Percentiles rank a stretch among this genome's conserved stretches.
Evolutionary conservation across 2,888 invertebrate species (phyloP).

Genomic region (Drosophila melanosoma): DNA sequence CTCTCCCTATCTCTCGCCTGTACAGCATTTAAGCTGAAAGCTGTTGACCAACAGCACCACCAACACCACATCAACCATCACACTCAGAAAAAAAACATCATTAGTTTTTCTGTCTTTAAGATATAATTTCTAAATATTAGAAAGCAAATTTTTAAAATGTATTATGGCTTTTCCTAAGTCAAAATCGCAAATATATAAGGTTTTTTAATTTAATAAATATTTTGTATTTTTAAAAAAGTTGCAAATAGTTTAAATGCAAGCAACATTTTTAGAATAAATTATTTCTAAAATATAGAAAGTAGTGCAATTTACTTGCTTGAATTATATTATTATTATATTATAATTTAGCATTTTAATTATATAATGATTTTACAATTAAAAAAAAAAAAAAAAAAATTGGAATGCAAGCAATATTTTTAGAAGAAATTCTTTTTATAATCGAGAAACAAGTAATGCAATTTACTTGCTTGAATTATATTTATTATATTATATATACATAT

Average conservation of each 20-base stretch:
- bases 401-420: too few species aligned
- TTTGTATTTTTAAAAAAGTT: not conserved
- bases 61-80: not conserved
- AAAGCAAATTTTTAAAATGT: too few species aligned
- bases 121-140: not conserved
- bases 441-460: not conserved
- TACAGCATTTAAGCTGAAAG: slow-evolving; percentile 35
- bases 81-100: not conserved
- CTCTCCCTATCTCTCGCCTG: not conserved
- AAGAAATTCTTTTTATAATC: not conserved
- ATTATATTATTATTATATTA: not conserved
- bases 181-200: not conserved
- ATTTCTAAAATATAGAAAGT: not conserved
- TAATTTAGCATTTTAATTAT: too few species aligned
- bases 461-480: not conserved
- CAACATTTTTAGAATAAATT: not conserved
- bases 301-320: not conserved
- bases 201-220: not conserved
- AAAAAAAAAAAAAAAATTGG: not conserved
- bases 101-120: not conserved
- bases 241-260: not conserved
- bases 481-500: not conserved
- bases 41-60: slow-evolving; percentile 19
- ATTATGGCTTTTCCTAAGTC: not conserved
- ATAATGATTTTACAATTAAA: too few species aligned